Base-by-base conservation (phyloP, 2,888 invertebrate species). In the Agrypnus murinus region DNA sequence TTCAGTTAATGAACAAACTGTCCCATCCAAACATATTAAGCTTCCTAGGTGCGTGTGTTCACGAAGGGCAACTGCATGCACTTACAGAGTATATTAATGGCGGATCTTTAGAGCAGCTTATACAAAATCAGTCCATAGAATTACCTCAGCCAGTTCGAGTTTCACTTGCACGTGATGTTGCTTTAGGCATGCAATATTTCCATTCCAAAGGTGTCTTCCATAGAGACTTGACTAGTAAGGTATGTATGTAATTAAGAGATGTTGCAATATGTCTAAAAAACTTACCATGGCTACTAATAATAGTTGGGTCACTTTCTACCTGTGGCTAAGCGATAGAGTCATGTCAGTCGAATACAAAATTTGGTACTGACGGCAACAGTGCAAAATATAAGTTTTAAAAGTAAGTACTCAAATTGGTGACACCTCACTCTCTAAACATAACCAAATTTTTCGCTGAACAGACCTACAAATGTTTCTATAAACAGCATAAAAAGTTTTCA, bases 61-160 rank as follows among this genome's bases (percentile, higher is more conserved):
- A 97, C 86, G 96, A 97, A 86, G 97, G 97, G 34, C 97, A 97
- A 84, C 89, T 98, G 63, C 97, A 98, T 87, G 97, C 97, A 17
- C 89, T 98, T 74, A 97, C 97, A 75, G 97, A 98, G 90, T 98
- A 94, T 87, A 97, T 98, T 86, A 95, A 95, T 86, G 96, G 96
- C 50, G 98, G 98, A 38, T 97, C 96, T 65, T 87, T 99, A 83
- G 97, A 98, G 84, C 95, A 97, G 86, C 87, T 97, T 79, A 91
- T 98, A 82, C 92, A 95, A 82, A 92, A 93, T 79, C 87, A 90
- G 75, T 88, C 88, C 78, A 90, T 92, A 74, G 88, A 90, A 46
- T 87, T 98, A 80, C 92, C 94, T 55, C 96, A 96, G 89, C 87
- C 89, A 74, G 88, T 92, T 75, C 89, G 97, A 81, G 92, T 97